Conservation (phyloP, 2,888 invertebrate genomes). For the Chymomyza amoena region DNA sequence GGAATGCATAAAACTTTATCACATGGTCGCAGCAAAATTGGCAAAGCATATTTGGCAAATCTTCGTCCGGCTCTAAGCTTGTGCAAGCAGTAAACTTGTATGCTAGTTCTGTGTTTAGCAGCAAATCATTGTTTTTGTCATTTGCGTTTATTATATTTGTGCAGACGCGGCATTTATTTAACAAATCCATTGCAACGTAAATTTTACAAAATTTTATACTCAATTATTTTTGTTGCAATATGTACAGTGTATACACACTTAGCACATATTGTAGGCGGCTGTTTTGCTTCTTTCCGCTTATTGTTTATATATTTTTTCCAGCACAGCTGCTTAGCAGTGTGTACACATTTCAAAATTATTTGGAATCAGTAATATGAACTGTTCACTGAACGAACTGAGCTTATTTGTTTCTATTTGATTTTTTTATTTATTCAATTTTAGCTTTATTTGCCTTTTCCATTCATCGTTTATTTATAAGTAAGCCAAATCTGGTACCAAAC, state of each 20-base stretch:
- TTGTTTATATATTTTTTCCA: not conserved
- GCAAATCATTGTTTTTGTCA: slow-evolving; percentile 39
- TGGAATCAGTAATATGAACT: not conserved
- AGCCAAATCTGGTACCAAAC: not conserved
- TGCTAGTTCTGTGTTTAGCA: slow-evolving; percentile 45
- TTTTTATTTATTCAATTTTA: not conserved
- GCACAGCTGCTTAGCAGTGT: not conserved
- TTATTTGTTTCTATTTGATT: too few species aligned
- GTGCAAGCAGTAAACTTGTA: slow-evolving; percentile 64
- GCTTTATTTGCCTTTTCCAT: too few species aligned
- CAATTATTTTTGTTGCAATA: not conserved
- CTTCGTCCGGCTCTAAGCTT: slow-evolving; percentile 38
- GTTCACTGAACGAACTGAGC: not conserved
- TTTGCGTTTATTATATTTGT: slow-evolving; percentile 13
- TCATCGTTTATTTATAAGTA: not conserved
- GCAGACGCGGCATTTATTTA: slow-evolving; percentile 50
- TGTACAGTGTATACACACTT: not conserved
- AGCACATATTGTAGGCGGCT: not conserved
- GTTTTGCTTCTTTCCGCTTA: not conserved
- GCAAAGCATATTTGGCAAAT: slow-evolving; percentile 47
- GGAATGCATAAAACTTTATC: slow-evolving; percentile 42
- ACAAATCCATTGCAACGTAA: slow-evolving; percentile 11
- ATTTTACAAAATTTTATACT: not conserved
- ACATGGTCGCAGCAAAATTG: slow-evolving; percentile 38
- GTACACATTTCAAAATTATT: not conserved